Conservation (phyloP, 2,888 invertebrate genomes). For the Tetragnatha montana region DNA sequence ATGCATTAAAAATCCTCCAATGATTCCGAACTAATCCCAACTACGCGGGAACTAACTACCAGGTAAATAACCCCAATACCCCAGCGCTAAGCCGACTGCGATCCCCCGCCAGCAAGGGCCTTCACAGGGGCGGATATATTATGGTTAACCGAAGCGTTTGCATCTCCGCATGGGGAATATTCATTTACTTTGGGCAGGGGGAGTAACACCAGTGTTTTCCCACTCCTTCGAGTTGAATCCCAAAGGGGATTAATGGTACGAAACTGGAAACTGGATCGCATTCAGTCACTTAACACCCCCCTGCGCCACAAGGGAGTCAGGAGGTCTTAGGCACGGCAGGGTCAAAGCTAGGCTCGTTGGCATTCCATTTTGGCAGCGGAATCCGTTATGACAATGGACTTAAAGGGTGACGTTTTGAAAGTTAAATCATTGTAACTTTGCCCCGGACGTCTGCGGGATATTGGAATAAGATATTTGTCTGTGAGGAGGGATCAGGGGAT, state of each 20-base stretch:
- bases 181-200: conserved; percentile 9
- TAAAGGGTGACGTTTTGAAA: neutral
- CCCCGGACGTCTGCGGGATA: neutral
- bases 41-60: no score
- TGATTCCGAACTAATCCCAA: no score
- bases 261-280: conserved; percentile 8
- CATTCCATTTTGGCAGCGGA: neutral
- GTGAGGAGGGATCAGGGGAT: neutral
- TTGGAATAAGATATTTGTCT: neutral
- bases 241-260: neutral
- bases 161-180: neutral
- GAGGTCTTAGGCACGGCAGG: conserved; percentile 7
- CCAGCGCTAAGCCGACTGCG: no score
- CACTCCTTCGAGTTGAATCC: conserved; percentile 14
- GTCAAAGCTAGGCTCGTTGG: conserved; percentile 6
- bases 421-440: neutral
- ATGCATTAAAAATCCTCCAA: no score
- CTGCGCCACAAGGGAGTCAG: conserved; percentile 10
- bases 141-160: neutral
- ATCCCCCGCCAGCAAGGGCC: neutral
- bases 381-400: neutral
- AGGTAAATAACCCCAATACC: no score
- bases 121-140: neutral
- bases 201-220: neutral
- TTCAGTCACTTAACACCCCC: conserved; percentile 28